Evolutionary conservation across 2,888 invertebrate genomes (phyloP), one percentile per base, ranked within the genome.

Genomic region (Heliconius ethilla): DNA sequence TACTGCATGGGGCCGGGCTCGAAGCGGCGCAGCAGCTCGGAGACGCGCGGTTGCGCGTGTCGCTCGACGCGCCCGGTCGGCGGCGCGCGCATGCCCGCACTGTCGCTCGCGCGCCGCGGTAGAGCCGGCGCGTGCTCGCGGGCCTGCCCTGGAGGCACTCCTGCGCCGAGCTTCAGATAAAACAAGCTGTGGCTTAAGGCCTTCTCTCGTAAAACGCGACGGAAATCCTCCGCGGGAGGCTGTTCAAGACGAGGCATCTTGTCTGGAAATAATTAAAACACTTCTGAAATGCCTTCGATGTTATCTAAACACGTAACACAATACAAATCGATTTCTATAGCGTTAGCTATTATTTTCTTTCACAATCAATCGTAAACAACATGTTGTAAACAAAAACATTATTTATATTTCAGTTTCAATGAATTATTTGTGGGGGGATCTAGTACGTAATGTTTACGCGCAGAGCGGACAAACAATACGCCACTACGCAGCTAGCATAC

Each of bases 1-100:
- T 94, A 94, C 90, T 94, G 94, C 94, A 93, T 94, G 80, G 91
- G 94, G 78, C 86, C 90, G 62, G 92, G 92, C 79, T 94, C 94
- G 84, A 94, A 94, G 51, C 91, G 90, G 63, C 92, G 90, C 78
- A 94, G 84, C 63, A 94, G 89, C 75, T 94, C 94, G 15, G 92
- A 92, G 80, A 94, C 91, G 81, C 93, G 91, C 78, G 94, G 92
- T 83, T 93, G 93, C 83, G 91, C 88, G 82, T 89, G 89, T 77
- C 90, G 87, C 74, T 86, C 79, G 83, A 91, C 85, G 88, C 93
- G 92, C 89, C 89, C 90, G 86, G 83, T 87, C 86, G 87, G 86
- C 86, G 89, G 89, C 90, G 90, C 90, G 89, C 90, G 90, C 91
- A 87, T 90, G 79, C 84, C 86, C 87, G 87, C 89, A 91, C 91